Base-by-base conservation (phyloP, 2,113 vertebrate species). In the Stigmatopora argus region DNA sequence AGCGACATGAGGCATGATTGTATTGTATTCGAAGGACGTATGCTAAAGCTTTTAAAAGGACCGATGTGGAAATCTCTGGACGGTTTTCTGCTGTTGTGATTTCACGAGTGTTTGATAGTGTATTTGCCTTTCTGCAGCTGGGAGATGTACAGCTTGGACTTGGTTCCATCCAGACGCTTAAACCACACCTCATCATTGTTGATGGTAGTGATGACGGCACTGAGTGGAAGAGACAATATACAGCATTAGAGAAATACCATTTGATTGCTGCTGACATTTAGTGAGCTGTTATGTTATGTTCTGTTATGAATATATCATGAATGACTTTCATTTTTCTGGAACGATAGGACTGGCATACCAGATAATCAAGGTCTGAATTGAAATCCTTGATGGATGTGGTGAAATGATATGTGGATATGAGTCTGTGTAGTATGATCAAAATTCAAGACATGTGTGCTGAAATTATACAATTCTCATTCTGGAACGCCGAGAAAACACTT, bases 101-200 rank as follows among this genome's bases (percentile, higher is more conserved):
- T 80, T 68, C 90, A 92, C 0, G 90, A 89, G 86, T 96, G 96
- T 79, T 96, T 97, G 90, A 98, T 97, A 64, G 94, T 96, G 74
- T 97, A 98, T 94, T 96, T 97, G 88, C 96, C 96, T 93, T 97
- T 98, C 88, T 95, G 96, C 73, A 98, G 92, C 86, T 98, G 96
- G 78, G 95, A 96, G 90, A 98, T 93, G 86, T 96, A 97, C 53
- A 98, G 90, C 90, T 98, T 98, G 45, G 95, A 98, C 89, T 98
- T 98, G 92, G 92, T 96, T 88, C 95, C 95, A 76, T 98, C 96
- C 49, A 93, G 91, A 41, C 95, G 93, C 81, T 98, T 98, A 92
- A 96, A 96, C 94, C 95, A 98, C 84, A 98, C 94, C 92, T 98
- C 96, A 81, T 97, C 95, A 66, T 94, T 94, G 93, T 96, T 97